These are phyloP conservation scores for Drosophila heteroneura DNA, from an alignment of 2,888 invertebrate genomes.

Conservation along the genomic window DNA sequence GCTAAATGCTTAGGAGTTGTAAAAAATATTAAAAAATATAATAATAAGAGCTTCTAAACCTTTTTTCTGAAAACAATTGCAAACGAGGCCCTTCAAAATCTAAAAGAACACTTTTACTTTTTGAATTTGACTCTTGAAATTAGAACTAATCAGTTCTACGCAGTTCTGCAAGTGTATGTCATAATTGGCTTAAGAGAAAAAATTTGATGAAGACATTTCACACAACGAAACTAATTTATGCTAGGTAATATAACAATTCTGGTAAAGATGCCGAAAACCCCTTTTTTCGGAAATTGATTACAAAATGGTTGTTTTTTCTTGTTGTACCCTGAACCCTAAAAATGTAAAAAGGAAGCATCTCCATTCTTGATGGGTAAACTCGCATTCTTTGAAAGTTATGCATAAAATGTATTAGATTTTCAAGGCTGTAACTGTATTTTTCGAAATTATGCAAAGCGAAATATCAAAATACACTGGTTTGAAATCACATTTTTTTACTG, in stretches of 20 bases:
- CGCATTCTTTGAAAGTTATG: too few relatives aligned
- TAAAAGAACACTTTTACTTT: background rate
- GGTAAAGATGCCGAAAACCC: background rate
- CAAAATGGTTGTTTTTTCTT: background rate
- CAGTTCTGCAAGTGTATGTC: background rate
- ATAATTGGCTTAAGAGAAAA: background rate
- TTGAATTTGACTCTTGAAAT: background rate
- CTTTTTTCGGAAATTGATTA: rapidly evolving
- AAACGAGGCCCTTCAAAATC: background rate
- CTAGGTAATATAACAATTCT: background rate
- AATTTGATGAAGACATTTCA: background rate
- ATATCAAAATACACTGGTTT: background rate
- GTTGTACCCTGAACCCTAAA: background rate
- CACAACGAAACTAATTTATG: background rate
- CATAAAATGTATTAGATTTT: background rate
- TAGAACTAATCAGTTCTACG: rapidly evolving
- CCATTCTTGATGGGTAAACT: background rate
- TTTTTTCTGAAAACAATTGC: background rate
- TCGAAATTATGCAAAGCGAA: too few relatives aligned
- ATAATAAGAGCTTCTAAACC: background rate
- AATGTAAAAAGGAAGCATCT: background rate
- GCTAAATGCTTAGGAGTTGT: rapidly evolving
- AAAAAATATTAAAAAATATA: background rate
- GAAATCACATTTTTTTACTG: background rate
- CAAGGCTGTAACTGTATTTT: background rate